Evolutionary conservation across 1,140 invertebrate species (phyloP).

Genomic region (Halictus rubicundus): DNA sequence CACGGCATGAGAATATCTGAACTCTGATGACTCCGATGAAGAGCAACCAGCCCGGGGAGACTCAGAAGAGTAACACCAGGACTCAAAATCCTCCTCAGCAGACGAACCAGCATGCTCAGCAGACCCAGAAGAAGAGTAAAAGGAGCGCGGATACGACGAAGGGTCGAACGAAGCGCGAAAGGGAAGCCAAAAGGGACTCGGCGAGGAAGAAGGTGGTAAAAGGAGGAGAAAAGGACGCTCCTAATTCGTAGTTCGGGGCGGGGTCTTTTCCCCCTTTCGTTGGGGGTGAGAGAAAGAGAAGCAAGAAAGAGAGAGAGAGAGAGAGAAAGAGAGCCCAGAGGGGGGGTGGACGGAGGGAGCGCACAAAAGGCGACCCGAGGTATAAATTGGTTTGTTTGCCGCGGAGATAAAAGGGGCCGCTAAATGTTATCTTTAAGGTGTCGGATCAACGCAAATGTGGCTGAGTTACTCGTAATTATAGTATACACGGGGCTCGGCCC

Average conservation of each 20-base stretch:
- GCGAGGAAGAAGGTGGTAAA: conserved; percentile 21
- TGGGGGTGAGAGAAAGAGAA: neutral
- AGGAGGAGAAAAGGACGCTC: conserved; percentile 49
- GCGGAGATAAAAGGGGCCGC: conserved; percentile 81
- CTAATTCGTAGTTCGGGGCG: conserved; percentile 51
- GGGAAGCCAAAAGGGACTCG: neutral
- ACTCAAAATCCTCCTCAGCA: no score
- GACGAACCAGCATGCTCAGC: no score
- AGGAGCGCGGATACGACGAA: neutral
- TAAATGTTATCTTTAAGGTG: conserved; percentile 82
- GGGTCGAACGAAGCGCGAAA: neutral
- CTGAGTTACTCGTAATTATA: conserved; percentile 82
- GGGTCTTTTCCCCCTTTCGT: conserved; percentile 16
- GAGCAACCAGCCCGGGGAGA: no score
- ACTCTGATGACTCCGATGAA: no score
- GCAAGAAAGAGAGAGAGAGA: neutral
- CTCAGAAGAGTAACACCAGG: no score
- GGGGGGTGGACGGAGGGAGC: conserved; percentile 29
- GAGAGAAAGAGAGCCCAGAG: neutral
- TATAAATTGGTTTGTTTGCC: conserved; percentile 82
- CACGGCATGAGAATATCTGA: no score
- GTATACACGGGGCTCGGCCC: conserved; percentile 77
- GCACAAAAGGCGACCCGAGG: conserved; percentile 77
- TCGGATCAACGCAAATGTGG: conserved; percentile 82
- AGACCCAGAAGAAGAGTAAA: no score